These are phyloP conservation scores for Aplysina aerophoba DNA, from an alignment of 37 sponge, comb jelly and placozoan genomes.

Conservation along the genomic window DNA sequence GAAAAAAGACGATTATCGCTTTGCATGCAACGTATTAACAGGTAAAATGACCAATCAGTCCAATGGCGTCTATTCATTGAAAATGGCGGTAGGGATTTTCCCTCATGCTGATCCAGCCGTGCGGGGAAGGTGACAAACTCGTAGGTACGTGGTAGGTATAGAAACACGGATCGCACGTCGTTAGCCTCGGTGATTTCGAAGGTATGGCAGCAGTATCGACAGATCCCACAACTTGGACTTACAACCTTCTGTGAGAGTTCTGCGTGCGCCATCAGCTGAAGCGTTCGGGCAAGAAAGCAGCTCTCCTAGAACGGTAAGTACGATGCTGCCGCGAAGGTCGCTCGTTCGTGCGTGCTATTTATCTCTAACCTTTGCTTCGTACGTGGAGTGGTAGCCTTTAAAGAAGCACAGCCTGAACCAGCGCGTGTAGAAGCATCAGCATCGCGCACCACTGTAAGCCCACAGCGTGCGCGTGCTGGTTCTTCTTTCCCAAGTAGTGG, in stretches of 20 bases:
- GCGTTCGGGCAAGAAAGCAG: conserved; percentile 4
- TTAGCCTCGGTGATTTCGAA: neutral
- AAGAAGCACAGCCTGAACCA: conserved; percentile 18
- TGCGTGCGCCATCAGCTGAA: conserved; percentile 25
- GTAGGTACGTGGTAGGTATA: neutral
- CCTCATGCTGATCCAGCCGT: neutral
- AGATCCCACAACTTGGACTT: conserved; percentile 17
- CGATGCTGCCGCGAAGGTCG: neutral
- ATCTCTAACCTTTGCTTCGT: conserved; percentile 15
- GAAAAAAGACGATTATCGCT: no score
- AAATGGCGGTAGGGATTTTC: conserved; percentile 20
- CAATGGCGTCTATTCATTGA: conserved; percentile 21
- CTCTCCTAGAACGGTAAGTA: no score
- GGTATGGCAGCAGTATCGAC: conserved; percentile 17
- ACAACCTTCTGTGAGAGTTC: conserved; percentile 32
- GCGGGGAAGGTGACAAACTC: neutral
- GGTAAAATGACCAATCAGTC: no score
- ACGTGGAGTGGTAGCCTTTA: conserved; percentile 2
- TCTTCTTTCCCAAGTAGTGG: conserved; percentile 5
- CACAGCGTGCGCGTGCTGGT: neutral
- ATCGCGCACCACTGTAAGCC: neutral
- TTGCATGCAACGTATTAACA: no score
- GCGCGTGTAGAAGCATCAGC: neutral
- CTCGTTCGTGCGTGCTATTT: neutral
- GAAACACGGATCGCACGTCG: neutral